These are phyloP conservation scores for Perognathus longimembris DNA, from an alignment of 2,113 vertebrate genomes.

Conservation along the genomic window DNA sequence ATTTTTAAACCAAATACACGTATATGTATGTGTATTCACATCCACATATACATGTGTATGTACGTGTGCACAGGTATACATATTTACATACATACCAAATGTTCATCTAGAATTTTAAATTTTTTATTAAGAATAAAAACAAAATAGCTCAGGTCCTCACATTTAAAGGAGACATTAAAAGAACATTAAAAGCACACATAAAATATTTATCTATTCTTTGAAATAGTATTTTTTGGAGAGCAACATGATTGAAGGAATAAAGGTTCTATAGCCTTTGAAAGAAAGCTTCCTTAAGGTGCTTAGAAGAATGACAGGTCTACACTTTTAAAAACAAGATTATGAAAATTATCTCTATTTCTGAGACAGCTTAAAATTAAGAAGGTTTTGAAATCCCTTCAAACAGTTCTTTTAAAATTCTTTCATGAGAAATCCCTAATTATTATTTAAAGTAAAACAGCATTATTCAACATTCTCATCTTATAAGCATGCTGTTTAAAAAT, in stretches of 20 bases:
- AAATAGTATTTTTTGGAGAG: slow-evolving; percentile 50
- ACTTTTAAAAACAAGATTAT: slow-evolving; percentile 64
- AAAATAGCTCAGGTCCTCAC: background rate
- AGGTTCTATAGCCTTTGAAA: slow-evolving; percentile 44
- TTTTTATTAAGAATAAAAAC: background rate
- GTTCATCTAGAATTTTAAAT: background rate
- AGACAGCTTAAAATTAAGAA: slow-evolving; percentile 44
- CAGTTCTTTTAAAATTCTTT: slow-evolving; percentile 11
- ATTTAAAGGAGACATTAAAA: slow-evolving; percentile 34
- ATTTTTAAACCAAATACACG: background rate
- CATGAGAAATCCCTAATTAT: slow-evolving; percentile 38
- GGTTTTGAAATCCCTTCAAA: slow-evolving; percentile 44
- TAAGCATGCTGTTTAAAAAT: slow-evolving; percentile 35
- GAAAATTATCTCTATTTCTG: slow-evolving; percentile 33
- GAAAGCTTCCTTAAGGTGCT: slow-evolving; percentile 50
- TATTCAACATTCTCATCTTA: slow-evolving; percentile 18
- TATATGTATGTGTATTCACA: rapidly evolving
- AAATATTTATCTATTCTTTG: slow-evolving; percentile 62
- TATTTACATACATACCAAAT: background rate
- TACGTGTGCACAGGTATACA: rapidly evolving
- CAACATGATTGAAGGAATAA: background rate
- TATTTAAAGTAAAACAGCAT: slow-evolving; percentile 64
- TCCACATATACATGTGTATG: background rate
- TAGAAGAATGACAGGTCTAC: slow-evolving; percentile 44
- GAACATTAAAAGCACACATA: slow-evolving; percentile 34